Conservation (phyloP, 2,113 vertebrate species). For the Spea multiplicata region DNA sequence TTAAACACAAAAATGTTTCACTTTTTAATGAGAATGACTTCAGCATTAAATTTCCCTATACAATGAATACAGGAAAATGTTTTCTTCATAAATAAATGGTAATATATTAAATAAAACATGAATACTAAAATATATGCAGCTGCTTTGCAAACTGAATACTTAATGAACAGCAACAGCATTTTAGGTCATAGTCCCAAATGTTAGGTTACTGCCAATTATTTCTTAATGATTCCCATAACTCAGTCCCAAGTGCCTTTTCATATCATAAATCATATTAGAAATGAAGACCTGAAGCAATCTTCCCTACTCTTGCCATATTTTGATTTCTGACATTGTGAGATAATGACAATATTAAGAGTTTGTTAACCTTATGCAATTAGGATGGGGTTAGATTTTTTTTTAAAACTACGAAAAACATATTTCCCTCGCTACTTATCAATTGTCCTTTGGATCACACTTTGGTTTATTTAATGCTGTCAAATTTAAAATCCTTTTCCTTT, state of each 20-base stretch:
- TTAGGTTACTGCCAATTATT: constrained; percentile 18
- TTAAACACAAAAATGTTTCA: too few relatives aligned
- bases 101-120: constrained; percentile 15
- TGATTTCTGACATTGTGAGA: not conserved
- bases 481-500: too few relatives aligned
- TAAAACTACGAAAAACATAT: too few relatives aligned
- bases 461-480: too few relatives aligned
- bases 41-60: not conserved
- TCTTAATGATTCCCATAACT: not conserved
- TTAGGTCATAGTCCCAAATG: constrained; percentile 12
- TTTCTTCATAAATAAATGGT: constrained; percentile 9
- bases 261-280: not conserved
- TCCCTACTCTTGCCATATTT: not conserved
- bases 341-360: not conserved
- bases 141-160: not conserved
- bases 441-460: too few relatives aligned
- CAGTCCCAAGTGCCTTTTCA: not conserved
- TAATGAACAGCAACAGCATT: constrained; percentile 3
- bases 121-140: not conserved
- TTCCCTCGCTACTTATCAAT: too few relatives aligned
- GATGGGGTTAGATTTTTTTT: too few relatives aligned
- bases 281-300: not conserved
- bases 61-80: not conserved
- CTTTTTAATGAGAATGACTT: too few relatives aligned
- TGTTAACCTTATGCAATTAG: not conserved